Percentiles rank a stretch among this genome's conserved stretches.
phyloP scores from a whole-genome alignment of 2,888 invertebrate species.

The Habrosyne pyritoides region DNA sequence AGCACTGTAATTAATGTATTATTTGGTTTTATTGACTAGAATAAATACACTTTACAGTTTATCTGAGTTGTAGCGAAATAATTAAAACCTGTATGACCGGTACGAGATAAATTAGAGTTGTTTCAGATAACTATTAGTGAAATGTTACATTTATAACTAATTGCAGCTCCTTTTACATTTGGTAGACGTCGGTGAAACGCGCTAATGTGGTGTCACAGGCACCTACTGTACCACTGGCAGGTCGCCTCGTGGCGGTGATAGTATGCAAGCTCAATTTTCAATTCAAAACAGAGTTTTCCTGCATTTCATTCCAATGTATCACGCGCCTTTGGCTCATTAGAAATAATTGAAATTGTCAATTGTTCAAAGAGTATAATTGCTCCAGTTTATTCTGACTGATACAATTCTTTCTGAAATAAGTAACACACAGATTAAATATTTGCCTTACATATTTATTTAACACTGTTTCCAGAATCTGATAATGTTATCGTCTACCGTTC shows the following conservation, averaged over 20 bases:
- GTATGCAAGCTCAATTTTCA: too few species aligned
- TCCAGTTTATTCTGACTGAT: neutral
- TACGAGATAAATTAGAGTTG: slow-evolving; percentile 2
- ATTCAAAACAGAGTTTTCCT: neutral
- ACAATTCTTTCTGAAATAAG: too few species aligned
- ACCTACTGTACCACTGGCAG: neutral
- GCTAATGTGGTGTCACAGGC: neutral
- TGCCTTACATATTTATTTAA: too few species aligned
- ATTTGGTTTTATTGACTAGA: slow-evolving; percentile 1
- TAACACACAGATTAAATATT: too few species aligned
- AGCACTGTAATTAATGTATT: slow-evolving; percentile 1
- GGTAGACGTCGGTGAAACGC: neutral
- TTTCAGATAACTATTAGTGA: slow-evolving; percentile 7
- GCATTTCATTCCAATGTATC: neutral
- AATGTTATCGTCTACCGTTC: too few species aligned
- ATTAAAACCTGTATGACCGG: slow-evolving; percentile 5
- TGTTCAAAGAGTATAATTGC: neutral
- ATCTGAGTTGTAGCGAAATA: slow-evolving; percentile 4
- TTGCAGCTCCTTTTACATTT: neutral
- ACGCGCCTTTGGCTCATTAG: neutral
- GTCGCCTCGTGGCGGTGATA: neutral
- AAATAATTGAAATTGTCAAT: neutral
- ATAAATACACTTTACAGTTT: slow-evolving; percentile 5
- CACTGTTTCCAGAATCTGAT: too few species aligned
- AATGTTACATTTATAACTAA: slow-evolving; percentile 7